These are phyloP conservation scores for Xerus inauris DNA, from an alignment of 2,113 vertebrate genomes.

Conservation along the genomic window DNA sequence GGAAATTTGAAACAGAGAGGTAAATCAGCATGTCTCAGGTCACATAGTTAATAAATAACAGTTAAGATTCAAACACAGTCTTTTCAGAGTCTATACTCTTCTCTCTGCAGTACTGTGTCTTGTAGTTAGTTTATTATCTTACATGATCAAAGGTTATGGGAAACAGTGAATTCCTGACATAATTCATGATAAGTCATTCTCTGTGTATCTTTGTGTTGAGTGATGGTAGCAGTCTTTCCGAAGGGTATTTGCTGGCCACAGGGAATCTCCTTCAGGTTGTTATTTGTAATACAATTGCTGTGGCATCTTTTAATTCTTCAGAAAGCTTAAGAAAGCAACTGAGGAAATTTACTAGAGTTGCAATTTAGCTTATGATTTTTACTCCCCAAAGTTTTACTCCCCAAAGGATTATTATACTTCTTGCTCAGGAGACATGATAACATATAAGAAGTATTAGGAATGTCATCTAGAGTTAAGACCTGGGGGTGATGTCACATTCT, in stretches of 20 bases:
- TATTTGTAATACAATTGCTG: background rate
- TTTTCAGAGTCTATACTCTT: background rate
- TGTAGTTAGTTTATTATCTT: background rate
- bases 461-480: background rate
- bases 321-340: background rate
- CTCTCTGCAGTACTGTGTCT: background rate
- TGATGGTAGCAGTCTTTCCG: background rate
- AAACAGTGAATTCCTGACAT: background rate
- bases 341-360: background rate
- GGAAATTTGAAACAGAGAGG: background rate
- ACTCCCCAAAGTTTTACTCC: conserved; percentile 46
- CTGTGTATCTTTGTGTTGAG: background rate
- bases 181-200: background rate
- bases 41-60: background rate
- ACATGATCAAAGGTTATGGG: background rate
- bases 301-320: background rate
- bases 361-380: background rate
- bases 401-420: background rate
- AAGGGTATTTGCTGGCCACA: background rate
- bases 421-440: background rate
- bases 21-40: background rate
- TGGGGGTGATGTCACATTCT: background rate
- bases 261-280: background rate
- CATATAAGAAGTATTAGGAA: background rate
- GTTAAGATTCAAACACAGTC: background rate